Base-by-base conservation (phyloP, 1,140 invertebrate species). In the Aporrectodea caliginosa region DNA sequence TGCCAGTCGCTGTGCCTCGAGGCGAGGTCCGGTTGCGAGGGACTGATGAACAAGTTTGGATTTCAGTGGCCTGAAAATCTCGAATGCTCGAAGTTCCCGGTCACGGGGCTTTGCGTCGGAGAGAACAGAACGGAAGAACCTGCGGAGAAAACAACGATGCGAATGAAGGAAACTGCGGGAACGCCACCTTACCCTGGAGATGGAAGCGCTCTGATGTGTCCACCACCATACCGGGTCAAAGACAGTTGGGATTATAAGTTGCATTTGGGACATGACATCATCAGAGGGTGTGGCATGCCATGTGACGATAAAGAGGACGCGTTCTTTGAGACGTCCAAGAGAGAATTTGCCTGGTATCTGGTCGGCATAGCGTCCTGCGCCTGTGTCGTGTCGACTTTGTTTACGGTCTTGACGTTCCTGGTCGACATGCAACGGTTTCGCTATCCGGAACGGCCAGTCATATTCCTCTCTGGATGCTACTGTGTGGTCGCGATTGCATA, bases 371-470 rank as follows among this genome's bases (percentile, higher is more conserved):
- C 96, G 95, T 95, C 96, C 0, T 91, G 93, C 43, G 87, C 98
- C 6, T 99, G 97, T 87, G 92, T 95, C 30, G 90, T 92, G 0
- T 98, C 96, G 75, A 98, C 96, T 0, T 82, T 88, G 27, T 88
- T 90, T 79, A 90, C 88, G 0, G 84, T 90, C 1, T 75, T 90
- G n/a, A 89, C 89, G 12, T 89, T 88, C 82, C 82, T 90, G 34
- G 87, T 93, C 12, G 90, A 92, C 82, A 93, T 93, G 1, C 91
- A 92, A n/a, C 95, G 85, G 95, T 95, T 99, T 88, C 92, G 95
- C 68, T 99, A 99, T 89, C 98, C 98, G 1, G 97, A 99, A 88
- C 90, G 97, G 79, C 97, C 98, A 0, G 99, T 99, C 81, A 97
- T 99, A 81, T 99, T 98, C 88, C 90, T 99, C 73, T 97, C 96